Percentiles rank a stretch among this genome's conserved stretches.
Conservation (phyloP, 2,888 invertebrate species). For the Eurytoma adleriae region DNA sequence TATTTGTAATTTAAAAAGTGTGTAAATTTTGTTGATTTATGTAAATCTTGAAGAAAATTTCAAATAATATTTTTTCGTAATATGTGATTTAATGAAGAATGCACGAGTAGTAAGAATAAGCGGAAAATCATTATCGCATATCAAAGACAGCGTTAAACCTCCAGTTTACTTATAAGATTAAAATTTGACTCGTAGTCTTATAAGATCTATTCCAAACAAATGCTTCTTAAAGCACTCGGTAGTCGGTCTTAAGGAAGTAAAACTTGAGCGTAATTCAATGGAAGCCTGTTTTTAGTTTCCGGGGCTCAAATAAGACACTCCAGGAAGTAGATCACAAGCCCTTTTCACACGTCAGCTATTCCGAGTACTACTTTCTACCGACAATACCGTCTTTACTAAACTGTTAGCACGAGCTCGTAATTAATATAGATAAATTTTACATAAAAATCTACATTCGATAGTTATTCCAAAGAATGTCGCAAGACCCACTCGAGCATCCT, state of each 20-base stretch:
- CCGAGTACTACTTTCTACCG: too few species aligned
- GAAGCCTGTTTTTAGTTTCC: not conserved
- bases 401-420: too few species aligned
- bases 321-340: not conserved
- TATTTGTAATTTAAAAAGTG: too few species aligned
- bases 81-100: too few species aligned
- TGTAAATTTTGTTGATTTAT: too few species aligned
- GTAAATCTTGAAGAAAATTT: not conserved
- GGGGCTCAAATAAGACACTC: too few species aligned
- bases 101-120: not conserved
- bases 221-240: not conserved
- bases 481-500: too few species aligned
- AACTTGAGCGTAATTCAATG: not conserved
- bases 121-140: conserved; percentile 41
- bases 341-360: not conserved
- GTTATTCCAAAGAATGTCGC: too few species aligned
- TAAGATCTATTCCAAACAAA: conserved; percentile 16
- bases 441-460: too few species aligned
- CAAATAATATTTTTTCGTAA: too few species aligned
- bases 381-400: too few species aligned
- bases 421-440: too few species aligned
- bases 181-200: conserved; percentile 29
- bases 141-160: conserved; percentile 19
- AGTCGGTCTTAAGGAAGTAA: not conserved
- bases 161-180: conserved; percentile 41